Conservation (phyloP, 2,797 vertebrate species). For the Nasua narica region DNA sequence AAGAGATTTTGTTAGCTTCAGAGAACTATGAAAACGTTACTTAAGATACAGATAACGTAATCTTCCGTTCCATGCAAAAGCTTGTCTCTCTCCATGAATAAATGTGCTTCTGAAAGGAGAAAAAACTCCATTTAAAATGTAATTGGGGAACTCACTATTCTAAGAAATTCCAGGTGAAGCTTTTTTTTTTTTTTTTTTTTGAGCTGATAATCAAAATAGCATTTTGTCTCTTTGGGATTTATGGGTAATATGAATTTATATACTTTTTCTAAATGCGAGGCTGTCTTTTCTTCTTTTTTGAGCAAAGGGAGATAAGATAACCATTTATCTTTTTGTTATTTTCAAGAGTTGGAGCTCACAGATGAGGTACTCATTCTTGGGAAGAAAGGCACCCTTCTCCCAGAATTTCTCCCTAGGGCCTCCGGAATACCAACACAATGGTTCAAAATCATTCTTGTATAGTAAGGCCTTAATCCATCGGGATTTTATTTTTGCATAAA, state of each 20-base stretch:
- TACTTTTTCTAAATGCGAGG: background rate
- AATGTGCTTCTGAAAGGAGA: background rate
- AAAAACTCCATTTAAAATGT: background rate
- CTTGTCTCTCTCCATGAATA: background rate
- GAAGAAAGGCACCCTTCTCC: background rate
- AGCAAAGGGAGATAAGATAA: background rate
- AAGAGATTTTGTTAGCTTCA: background rate
- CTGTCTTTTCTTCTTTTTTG: background rate
- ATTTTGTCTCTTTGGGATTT: background rate
- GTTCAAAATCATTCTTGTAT: background rate
- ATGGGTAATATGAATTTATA: background rate
- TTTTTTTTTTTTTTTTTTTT: background rate
- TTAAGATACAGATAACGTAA: background rate
- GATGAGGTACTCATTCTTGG: background rate
- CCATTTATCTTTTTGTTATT: background rate
- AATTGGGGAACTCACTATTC: background rate
- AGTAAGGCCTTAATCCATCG: background rate
- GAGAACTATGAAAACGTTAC: background rate
- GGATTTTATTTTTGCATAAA: background rate
- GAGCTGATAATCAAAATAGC: background rate
- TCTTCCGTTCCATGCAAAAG: background rate
- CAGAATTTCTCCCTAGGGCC: background rate
- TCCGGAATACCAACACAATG: background rate
- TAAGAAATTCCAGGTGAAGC: background rate
- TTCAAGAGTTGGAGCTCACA: background rate